Conservation (phyloP, 2,113 vertebrate genomes). For the Hipposideros armiger region DNA sequence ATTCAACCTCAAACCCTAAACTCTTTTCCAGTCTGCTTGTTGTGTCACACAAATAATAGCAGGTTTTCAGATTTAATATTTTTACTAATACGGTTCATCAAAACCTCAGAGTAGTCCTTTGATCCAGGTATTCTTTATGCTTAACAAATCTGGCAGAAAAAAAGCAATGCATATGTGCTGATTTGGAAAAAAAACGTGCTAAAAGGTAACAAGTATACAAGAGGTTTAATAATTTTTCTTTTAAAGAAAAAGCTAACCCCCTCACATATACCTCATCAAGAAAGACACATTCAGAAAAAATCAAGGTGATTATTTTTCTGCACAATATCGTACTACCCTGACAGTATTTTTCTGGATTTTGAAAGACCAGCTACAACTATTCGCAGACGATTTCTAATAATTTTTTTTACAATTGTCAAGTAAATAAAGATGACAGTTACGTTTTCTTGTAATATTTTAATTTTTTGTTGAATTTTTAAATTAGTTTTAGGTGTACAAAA, state of each 20-base stretch:
- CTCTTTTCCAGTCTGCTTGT: background rate
- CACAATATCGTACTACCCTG: background rate
- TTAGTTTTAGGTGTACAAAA: no score
- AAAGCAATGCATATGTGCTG: background rate
- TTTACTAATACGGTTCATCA: background rate
- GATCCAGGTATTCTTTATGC: background rate
- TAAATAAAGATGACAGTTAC: background rate
- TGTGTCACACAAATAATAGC: background rate
- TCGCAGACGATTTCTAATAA: constrained; percentile 1
- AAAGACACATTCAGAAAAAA: background rate
- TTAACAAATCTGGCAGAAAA: background rate
- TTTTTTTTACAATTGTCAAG: background rate
- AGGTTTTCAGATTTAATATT: background rate
- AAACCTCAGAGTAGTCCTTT: background rate
- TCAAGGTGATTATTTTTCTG: background rate
- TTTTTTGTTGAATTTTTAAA: background rate
- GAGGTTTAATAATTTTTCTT: background rate
- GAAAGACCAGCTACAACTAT: background rate
- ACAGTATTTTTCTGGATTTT: background rate
- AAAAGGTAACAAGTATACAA: background rate
- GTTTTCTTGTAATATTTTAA: background rate
- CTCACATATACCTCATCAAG: background rate
- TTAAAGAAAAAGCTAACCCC: background rate
- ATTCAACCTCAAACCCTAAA: background rate
- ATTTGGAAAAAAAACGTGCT: background rate